Evolutionary conservation across 2,888 invertebrate genomes (phyloP).

Genomic region (Ectropis crepuscularia): DNA sequence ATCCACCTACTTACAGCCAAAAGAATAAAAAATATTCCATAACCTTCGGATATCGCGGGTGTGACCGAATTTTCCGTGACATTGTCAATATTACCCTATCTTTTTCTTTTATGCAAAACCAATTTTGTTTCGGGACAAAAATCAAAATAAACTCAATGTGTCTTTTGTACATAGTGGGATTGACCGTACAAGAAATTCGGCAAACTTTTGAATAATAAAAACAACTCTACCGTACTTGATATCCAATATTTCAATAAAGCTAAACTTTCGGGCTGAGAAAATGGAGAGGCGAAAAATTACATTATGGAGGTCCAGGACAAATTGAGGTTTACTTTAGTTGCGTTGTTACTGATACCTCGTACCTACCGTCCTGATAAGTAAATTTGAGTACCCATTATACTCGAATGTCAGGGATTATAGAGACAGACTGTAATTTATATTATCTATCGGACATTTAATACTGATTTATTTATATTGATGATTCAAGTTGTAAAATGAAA

Average conservation of each 20-base stretch:
- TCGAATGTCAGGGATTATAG: no score
- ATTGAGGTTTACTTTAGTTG: conserved; percentile 67
- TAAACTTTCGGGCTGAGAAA: conserved; percentile 75
- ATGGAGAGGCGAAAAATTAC: conserved; percentile 79
- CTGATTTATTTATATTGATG: no score
- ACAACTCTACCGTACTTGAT: conserved; percentile 78
- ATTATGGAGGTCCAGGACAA: conserved; percentile 75
- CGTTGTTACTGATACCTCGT: conserved; percentile 47
- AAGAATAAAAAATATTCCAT: conserved; percentile 46
- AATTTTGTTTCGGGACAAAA: conserved; percentile 59
- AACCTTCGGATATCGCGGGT: conserved; percentile 44
- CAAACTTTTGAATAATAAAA: conserved; percentile 77
- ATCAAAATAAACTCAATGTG: conserved; percentile 68
- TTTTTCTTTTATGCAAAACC: conserved; percentile 58
- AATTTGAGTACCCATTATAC: no score
- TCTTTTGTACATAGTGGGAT: conserved; percentile 56
- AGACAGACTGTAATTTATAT: no score
- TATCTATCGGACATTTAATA: no score
- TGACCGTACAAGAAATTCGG: conserved; percentile 54
- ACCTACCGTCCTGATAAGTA: neutral
- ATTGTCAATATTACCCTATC: conserved; percentile 55
- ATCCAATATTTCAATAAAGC: conserved; percentile 82
- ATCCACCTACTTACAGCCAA: conserved; percentile 23
- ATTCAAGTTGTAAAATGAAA: no score
- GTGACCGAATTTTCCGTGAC: conserved; percentile 52